Evolutionary conservation across 2,888 invertebrate genomes (phyloP).

Genomic region (Brenthis hecate): DNA sequence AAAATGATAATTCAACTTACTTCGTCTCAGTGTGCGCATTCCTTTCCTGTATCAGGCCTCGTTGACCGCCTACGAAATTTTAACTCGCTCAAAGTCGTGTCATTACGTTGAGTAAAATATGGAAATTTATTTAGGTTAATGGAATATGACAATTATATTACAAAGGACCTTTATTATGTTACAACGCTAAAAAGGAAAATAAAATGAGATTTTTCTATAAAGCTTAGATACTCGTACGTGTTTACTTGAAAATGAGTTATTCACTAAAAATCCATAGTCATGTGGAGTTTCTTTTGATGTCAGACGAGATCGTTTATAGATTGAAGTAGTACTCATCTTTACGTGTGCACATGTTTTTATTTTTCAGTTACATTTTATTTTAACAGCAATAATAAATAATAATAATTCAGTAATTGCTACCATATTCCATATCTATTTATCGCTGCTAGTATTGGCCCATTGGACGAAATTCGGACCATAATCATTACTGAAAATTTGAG

Average conservation of each 20-base stretch:
- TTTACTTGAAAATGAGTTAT: neutral
- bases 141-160: conserved; percentile 28
- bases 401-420: too few relatives aligned
- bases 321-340: too few relatives aligned
- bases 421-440: too few relatives aligned
- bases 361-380: too few relatives aligned
- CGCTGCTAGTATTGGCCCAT: too few relatives aligned
- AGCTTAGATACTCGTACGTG: neutral
- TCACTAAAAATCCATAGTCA: neutral
- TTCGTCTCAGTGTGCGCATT: neutral
- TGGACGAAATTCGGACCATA: too few relatives aligned
- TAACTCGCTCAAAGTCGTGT: conserved; percentile 21
- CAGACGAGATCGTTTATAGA: too few relatives aligned
- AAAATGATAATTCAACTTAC: neutral
- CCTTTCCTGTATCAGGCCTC: conserved; percentile 16
- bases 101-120: conserved; percentile 29
- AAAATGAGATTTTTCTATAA: neutral
- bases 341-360: too few relatives aligned
- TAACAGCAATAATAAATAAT: too few relatives aligned
- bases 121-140: conserved; percentile 34
- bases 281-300: neutral
- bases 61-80: conserved; percentile 31
- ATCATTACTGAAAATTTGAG: too few relatives aligned
- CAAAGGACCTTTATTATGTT: conserved; percentile 13
- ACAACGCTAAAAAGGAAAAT: neutral